Percentiles rank a stretch among this genome's conserved stretches.
Conservation (phyloP, 2,113 vertebrate genomes). For the Prietella phreatophila region DNA sequence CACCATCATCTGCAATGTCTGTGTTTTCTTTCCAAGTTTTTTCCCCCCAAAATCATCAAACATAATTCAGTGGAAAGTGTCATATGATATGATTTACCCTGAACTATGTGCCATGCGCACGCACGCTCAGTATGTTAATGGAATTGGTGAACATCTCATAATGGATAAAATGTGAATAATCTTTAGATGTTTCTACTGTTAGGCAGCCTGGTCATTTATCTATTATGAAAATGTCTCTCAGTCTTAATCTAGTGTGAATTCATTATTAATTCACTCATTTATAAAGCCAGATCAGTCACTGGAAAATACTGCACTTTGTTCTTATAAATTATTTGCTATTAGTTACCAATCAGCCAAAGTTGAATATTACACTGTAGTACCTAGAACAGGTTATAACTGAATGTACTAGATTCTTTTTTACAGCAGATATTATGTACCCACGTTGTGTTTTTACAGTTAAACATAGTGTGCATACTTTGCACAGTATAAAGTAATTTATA, state of each 20-base stretch:
- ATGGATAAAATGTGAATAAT: conserved; percentile 20
- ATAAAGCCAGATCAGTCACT: conserved; percentile 61
- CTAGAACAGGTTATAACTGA: conserved; percentile 68
- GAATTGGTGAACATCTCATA: background rate
- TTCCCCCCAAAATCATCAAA: background rate
- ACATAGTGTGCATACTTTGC: conserved; percentile 67
- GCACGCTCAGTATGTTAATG: background rate
- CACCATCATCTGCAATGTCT: background rate
- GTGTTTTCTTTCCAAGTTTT: background rate
- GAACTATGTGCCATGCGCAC: background rate
- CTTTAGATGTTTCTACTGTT: conserved; percentile 17
- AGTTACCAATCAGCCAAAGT: conserved; percentile 65
- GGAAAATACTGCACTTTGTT: conserved; percentile 68
- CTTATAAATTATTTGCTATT: conserved; percentile 59
- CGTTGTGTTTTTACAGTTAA: conserved; percentile 66
- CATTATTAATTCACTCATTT: conserved; percentile 36
- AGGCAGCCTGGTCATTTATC: background rate
- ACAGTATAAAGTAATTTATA: conserved; percentile 61
- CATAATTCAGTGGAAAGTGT: background rate
- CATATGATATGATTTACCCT: background rate
- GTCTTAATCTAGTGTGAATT: conserved; percentile 53
- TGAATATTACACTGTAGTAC: conserved; percentile 52
- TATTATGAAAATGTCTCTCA: conserved; percentile 41
- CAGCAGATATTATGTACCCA: conserved; percentile 71
- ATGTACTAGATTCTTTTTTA: conserved; percentile 74